Percentiles rank a stretch among this genome's conserved stretches.
Evolutionary conservation across 2,797 vertebrate species (phyloP).

Genomic region (Percopsis omiscomaycus): DNA sequence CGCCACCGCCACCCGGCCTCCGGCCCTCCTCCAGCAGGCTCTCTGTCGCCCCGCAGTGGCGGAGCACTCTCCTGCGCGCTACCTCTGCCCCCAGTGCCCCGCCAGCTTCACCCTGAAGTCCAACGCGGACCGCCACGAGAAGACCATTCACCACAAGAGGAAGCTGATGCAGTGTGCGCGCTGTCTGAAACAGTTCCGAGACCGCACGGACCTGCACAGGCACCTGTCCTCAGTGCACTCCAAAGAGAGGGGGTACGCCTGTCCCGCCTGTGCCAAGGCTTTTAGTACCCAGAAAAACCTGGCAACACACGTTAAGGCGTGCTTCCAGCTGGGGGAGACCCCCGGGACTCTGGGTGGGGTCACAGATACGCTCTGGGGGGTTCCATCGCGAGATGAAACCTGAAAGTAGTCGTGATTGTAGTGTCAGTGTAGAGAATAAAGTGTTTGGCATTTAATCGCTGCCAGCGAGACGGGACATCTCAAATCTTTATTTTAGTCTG

Average conservation of each 20-base stretch:
- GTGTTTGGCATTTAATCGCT: neutral
- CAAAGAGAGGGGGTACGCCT: slow-evolving; percentile 67
- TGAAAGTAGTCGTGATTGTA: slow-evolving; percentile 42
- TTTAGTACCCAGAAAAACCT: slow-evolving; percentile 83
- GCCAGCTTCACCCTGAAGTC: slow-evolving; percentile 86
- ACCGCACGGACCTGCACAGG: slow-evolving; percentile 81
- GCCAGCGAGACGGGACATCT: too few relatives aligned
- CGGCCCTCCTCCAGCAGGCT: slow-evolving; percentile 47
- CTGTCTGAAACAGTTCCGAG: slow-evolving; percentile 78
- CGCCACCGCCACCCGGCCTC: slow-evolving; percentile 28
- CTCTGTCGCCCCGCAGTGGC: slow-evolving; percentile 42
- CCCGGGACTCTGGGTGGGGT: slow-evolving; percentile 47
- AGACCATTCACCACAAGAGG: slow-evolving; percentile 82
- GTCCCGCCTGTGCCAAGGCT: slow-evolving; percentile 76
- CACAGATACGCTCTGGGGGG: slow-evolving; percentile 58
- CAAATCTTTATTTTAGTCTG: slow-evolving; percentile 25
- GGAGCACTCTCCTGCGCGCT: slow-evolving; percentile 62
- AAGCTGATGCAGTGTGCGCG: slow-evolving; percentile 82
- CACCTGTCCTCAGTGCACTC: slow-evolving; percentile 78
- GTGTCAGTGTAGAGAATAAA: slow-evolving; percentile 59
- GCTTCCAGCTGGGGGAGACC: slow-evolving; percentile 66
- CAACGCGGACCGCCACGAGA: slow-evolving; percentile 81
- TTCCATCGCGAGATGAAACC: slow-evolving; percentile 60
- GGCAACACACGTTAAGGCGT: slow-evolving; percentile 75
- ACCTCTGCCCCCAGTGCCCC: slow-evolving; percentile 81